Base-by-base conservation (phyloP, 1,140 invertebrate species). In the Pogonus chalceus region DNA sequence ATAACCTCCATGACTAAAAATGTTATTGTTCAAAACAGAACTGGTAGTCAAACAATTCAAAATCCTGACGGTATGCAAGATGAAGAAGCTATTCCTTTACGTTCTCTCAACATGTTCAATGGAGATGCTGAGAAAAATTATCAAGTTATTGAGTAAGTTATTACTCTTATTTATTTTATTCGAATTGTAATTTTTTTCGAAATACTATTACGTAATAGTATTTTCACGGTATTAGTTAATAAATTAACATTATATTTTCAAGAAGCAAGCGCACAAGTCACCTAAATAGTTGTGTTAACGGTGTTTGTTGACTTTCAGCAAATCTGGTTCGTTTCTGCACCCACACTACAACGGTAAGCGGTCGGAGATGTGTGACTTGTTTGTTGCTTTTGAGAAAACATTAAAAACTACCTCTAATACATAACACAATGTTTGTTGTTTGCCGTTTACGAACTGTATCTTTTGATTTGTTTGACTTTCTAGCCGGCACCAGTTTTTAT, bases 61-160 rank as follows among this genome's bases (percentile, higher is more conserved):
- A 58, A 60, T 67, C 56, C 67, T 62, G 59, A 74, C 63, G 53
- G 59, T 10, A 54, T 66, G 12, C 70, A 68, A 2, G 79, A 77
- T 54, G 81, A 83, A 63, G 87, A 89, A 63, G 81, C 79, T 61
- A 89, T 90, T 66, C 87, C 87, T 18, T 69, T 90, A 60, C 75
- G 85, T 55, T 84, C 87, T 22, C 72, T 90, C 26, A 69, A 68
- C 49, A 78, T 83, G 59, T 76, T 85, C 49, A 85, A 83, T 62
- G 79, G 80, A 22, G 81, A 83, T 63, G 72, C 76, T 23, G 75
- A 81, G 47, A 78, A 74, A 62, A 78, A 76, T 62, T 79, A 80
- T 59, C 75, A 77, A 75, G 76, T 84, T 46, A 74, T 83, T 58
- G 82, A 85, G 83, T 86, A 78, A 85, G 84, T 84, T 43, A 12